Conservation (phyloP, 1,140 invertebrate genomes). For the Thalassaphorura encarpata region DNA sequence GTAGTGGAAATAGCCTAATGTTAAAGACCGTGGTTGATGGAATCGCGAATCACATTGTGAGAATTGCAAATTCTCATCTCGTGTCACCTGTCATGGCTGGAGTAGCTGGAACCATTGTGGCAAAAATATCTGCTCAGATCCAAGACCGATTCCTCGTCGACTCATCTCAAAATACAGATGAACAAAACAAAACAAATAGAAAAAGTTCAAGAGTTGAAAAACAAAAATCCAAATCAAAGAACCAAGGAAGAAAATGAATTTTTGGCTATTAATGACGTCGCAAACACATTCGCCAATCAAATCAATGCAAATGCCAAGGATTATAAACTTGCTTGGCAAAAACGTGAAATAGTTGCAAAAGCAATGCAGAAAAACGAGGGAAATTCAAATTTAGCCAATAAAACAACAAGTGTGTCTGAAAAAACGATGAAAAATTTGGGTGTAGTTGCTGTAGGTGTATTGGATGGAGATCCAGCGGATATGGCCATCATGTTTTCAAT, state of each 20-base stretch:
- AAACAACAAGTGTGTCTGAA: background rate
- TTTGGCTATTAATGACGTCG: background rate
- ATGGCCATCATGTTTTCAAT: background rate
- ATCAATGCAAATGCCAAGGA: slow-evolving; percentile 10
- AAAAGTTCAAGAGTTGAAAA: background rate
- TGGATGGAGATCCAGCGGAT: background rate
- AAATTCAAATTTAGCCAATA: background rate
- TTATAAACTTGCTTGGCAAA: background rate
- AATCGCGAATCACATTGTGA: slow-evolving; percentile 3
- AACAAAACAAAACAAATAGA: background rate
- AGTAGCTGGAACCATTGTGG: background rate
- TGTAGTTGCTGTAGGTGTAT: background rate
- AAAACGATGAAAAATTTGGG: background rate
- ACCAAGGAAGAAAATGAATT: background rate
- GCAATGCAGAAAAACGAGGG: background rate
- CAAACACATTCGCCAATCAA: background rate
- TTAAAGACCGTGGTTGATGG: background rate
- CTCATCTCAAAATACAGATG: background rate
- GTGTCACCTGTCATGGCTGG: background rate
- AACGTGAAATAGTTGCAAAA: background rate
- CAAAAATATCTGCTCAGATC: background rate
- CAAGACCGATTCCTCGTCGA: slow-evolving; percentile 4
- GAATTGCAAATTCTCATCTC: background rate
- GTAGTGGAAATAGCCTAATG: background rate
- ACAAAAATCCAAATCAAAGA: too few relatives aligned